A percentile compares a stretch with the other conserved stretches of the same genome.
These are phyloP conservation scores for Stenurella melanura DNA, from an alignment of 2,888 invertebrate genomes.

Conservation along the genomic window DNA sequence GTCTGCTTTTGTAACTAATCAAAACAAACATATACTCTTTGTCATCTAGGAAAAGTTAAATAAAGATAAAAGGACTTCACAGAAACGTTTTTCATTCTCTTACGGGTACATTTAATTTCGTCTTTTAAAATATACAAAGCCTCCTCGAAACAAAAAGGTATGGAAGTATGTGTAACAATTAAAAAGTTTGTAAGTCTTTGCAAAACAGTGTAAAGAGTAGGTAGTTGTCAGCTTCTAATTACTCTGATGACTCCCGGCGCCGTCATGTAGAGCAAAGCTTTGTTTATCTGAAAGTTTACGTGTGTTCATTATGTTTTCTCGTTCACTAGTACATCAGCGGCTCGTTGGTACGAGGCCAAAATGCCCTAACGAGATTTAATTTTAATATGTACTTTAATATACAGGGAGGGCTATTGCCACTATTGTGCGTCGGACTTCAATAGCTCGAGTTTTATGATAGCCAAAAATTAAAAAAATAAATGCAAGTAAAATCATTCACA, in stretches of 20 bases:
- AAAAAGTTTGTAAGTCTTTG: constrained; percentile 43
- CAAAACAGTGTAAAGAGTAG: constrained; percentile 37
- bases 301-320: constrained; percentile 63
- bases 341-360: background rate
- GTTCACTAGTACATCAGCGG: constrained; percentile 18
- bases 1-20: background rate
- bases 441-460: too few species aligned
- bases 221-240: constrained; percentile 53
- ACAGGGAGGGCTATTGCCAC: too few species aligned
- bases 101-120: constrained; percentile 39
- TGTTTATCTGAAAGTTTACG: constrained; percentile 69
- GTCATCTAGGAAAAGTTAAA: constrained; percentile 34
- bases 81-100: constrained; percentile 17
- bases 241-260: constrained; percentile 55
- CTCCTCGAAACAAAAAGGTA: constrained; percentile 30
- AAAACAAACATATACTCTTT: constrained; percentile 9
- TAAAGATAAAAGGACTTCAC: constrained; percentile 38
- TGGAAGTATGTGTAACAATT: constrained; percentile 41
- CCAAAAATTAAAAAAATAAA: too few species aligned
- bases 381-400: background rate
- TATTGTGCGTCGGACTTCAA: too few species aligned
- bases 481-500: too few species aligned
- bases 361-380: background rate
- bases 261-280: constrained; percentile 48
- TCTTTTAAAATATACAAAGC: constrained; percentile 36